A percentile compares a stretch with the other conserved stretches of the same genome.
Conservation (phyloP, 2,888 invertebrate species). For the Spatulosminthurus flaviceps region DNA sequence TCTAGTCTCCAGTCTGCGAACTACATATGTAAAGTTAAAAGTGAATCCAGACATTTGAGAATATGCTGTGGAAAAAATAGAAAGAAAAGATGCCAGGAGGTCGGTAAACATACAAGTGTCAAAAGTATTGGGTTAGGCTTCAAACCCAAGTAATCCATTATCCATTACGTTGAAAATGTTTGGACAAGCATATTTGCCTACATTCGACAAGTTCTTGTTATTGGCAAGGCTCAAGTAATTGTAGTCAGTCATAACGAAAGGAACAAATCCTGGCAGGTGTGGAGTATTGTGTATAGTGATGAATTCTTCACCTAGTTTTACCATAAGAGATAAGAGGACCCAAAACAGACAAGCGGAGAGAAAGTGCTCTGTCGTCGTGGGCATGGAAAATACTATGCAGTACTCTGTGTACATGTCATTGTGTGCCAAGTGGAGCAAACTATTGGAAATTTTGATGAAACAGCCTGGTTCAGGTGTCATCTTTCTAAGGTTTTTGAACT, state of each 20-base stretch:
- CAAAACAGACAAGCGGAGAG: background rate
- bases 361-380: too few relatives aligned
- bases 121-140: too few relatives aligned
- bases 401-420: conserved; percentile 9
- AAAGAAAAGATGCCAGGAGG: too few relatives aligned
- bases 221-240: background rate
- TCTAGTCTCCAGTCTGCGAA: too few relatives aligned
- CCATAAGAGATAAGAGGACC: background rate
- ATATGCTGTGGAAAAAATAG: too few relatives aligned
- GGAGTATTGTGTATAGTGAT: background rate
- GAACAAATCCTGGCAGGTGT: background rate
- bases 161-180: too few relatives aligned
- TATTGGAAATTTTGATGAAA: background rate
- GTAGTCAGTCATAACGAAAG: background rate
- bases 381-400: background rate
- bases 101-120: too few relatives aligned
- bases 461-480: conserved; percentile 12
- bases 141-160: too few relatives aligned
- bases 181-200: too few relatives aligned
- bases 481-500: conserved; percentile 18
- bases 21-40: too few relatives aligned
- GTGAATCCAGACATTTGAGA: too few relatives aligned
- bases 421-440: conserved; percentile 10
- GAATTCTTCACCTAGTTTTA: background rate
- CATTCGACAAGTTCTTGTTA: too few relatives aligned